Conservation (phyloP, 2,797 vertebrate species). For the Xiphorhynchus erythropygius region DNA sequence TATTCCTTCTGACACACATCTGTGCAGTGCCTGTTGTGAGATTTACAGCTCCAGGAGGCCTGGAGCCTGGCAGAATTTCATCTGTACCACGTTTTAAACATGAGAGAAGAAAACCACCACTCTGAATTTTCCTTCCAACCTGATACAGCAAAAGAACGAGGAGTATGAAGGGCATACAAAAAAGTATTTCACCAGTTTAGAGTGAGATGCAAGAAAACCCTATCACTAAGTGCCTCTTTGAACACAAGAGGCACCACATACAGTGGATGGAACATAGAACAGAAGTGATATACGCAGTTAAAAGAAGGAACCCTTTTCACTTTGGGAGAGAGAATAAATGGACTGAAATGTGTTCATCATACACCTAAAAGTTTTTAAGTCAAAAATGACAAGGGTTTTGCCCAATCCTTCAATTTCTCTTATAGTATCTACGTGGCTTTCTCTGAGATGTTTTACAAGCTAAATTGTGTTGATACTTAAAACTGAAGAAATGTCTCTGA, state of each 20-base stretch:
- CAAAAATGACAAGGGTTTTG: neutral
- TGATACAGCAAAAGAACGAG: neutral
- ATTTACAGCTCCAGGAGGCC: neutral
- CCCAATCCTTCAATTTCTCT: neutral
- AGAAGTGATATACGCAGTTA: neutral
- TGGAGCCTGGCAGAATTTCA: neutral
- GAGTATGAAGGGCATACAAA: neutral
- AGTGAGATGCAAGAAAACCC: neutral
- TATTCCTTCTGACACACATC: neutral
- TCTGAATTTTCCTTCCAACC: neutral
- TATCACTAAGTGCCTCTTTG: neutral
- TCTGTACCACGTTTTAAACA: neutral
- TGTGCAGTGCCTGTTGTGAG: neutral
- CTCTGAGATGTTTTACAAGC: neutral
- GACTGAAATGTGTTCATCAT: neutral
- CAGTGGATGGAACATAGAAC: neutral
- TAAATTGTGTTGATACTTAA: neutral
- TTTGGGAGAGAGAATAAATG: neutral
- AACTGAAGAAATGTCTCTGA: neutral
- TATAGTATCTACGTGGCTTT: accelerated
- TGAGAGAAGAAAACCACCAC: neutral
- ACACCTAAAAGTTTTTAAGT: neutral
- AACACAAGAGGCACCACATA: neutral
- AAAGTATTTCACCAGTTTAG: neutral
- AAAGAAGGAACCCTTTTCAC: neutral